Evolutionary conservation across 1,140 invertebrate species (phyloP).

Genomic region (Campoletis sonorensis): DNA sequence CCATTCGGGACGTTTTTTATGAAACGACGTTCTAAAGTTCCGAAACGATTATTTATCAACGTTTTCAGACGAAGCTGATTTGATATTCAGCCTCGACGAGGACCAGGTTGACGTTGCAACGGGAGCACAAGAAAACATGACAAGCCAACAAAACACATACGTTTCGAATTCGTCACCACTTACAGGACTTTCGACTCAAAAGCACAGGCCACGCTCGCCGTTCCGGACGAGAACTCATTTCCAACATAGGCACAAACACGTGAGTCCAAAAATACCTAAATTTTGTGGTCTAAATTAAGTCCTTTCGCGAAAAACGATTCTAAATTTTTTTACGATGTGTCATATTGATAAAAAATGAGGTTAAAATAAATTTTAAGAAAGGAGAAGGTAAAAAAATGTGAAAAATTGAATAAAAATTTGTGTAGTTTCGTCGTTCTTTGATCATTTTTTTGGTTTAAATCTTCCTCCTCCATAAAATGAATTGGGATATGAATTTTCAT

Average conservation of each 20-base stretch:
- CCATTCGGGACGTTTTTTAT: too few species aligned
- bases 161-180: conserved; percentile 51
- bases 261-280: conserved; percentile 49
- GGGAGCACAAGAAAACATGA: conserved; percentile 21
- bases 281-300: too few species aligned
- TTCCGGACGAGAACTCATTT: conserved; percentile 63
- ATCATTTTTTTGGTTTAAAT: too few species aligned
- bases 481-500: too few species aligned
- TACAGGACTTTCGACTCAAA: conserved; percentile 55
- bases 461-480: too few species aligned
- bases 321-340: too few species aligned
- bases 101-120: conserved; percentile 73
- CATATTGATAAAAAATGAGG: too few species aligned
- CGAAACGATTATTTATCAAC: conserved; percentile 14
- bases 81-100: conserved; percentile 86
- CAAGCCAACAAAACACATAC: conserved; percentile 36
- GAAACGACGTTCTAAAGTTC: background rate
- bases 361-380: too few species aligned
- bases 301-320: too few species aligned
- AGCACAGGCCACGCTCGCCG: conserved; percentile 67
- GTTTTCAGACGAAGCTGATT: conserved; percentile 75
- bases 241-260: conserved; percentile 68
- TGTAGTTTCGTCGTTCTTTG: too few species aligned
- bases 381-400: too few species aligned
- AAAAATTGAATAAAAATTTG: too few species aligned